A percentile compares a stretch with the other conserved stretches of the same genome.
Conservation (phyloP, 2,797 vertebrate genomes). For the Lagothrix lagotricha region DNA sequence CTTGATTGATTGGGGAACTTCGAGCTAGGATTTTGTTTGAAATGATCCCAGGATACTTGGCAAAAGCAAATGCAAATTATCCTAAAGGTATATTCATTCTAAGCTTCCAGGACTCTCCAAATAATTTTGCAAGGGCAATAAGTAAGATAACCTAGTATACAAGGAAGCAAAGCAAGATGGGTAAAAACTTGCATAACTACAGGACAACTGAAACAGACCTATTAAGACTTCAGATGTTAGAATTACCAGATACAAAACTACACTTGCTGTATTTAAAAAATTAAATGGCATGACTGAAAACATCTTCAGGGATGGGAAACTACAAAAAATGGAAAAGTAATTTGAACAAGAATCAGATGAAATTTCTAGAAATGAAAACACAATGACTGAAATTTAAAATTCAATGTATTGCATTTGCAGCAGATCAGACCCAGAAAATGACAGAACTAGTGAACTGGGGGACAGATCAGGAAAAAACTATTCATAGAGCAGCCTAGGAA, state of each 20-base stretch:
- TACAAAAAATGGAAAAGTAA: neutral
- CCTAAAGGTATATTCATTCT: neutral
- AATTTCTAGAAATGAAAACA: slow-evolving; percentile 19
- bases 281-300: neutral
- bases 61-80: slow-evolving; percentile 14
- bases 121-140: neutral
- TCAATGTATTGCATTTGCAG: neutral
- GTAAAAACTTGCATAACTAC: neutral
- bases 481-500: neutral
- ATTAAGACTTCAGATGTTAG: neutral
- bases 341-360: neutral
- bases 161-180: neutral
- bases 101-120: neutral
- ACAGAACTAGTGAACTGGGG: neutral
- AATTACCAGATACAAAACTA: neutral
- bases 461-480: neutral
- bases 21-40: neutral
- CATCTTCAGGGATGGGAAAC: neutral
- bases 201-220: neutral
- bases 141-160: neutral
- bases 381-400: neutral
- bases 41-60: neutral
- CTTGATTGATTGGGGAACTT: neutral
- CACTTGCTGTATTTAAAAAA: neutral
- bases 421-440: neutral